Percentiles rank a stretch among this genome's conserved stretches.
These are phyloP conservation scores for Aphidius gifuensis DNA, from an alignment of 1,140 invertebrate genomes.

Conservation along the genomic window DNA sequence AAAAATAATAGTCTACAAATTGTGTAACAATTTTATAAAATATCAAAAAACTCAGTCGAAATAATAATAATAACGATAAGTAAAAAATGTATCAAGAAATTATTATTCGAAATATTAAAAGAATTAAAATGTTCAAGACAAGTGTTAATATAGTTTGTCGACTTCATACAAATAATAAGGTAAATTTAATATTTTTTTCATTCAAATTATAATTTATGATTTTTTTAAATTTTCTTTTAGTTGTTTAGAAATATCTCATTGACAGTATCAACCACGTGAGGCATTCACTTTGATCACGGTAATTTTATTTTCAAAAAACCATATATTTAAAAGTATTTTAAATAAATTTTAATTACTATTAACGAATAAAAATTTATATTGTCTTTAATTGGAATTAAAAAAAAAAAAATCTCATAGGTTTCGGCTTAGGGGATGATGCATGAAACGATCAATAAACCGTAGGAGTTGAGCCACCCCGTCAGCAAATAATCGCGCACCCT, in stretches of 20 bases:
- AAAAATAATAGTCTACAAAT: too few species aligned
- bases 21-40: too few species aligned
- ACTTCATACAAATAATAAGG: conserved; percentile 34
- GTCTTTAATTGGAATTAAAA: background rate
- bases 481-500: conserved; percentile 22
- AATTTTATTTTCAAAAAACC: too few species aligned
- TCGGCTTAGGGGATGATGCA: conserved; percentile 36
- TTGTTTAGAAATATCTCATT: background rate
- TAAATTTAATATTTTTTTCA: conserved; percentile 13
- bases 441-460: conserved; percentile 37
- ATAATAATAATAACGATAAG: too few species aligned
- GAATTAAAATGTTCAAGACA: conserved; percentile 31
- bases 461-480: conserved; percentile 18
- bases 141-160: conserved; percentile 28
- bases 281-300: conserved; percentile 31
- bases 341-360: too few species aligned
- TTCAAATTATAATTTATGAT: background rate
- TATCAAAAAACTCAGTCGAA: too few species aligned
- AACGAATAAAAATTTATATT: too few species aligned
- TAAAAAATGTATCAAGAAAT: conserved; percentile 28
- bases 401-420: conserved; percentile 23
- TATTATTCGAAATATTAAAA: conserved; percentile 24
- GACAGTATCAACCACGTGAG: conserved; percentile 33
- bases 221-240: background rate
- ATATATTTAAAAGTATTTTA: too few species aligned